Percentiles rank a stretch among this genome's conserved stretches.
Conservation (phyloP, 2,888 invertebrate genomes). For the Aleiodes testaceus region DNA sequence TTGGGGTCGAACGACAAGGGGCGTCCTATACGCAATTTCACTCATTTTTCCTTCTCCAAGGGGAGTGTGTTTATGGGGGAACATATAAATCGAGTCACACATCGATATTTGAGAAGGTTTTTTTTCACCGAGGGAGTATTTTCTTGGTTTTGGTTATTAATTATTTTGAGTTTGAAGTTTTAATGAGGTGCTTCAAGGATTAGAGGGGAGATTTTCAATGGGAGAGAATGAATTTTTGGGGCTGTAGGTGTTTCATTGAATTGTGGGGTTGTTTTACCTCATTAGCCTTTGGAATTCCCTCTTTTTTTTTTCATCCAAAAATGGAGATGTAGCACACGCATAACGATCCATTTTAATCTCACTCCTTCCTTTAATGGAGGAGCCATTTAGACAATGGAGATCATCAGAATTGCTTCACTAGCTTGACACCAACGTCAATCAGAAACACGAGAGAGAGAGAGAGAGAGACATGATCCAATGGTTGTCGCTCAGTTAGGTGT, state of each 20-base stretch:
- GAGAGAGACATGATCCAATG: background rate
- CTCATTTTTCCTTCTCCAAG: conserved; percentile 31
- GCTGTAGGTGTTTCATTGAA: too few relatives aligned
- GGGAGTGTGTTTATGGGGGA: conserved; percentile 15
- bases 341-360: too few relatives aligned
- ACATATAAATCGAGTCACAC: background rate
- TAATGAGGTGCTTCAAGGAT: conserved; percentile 1
- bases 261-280: too few relatives aligned
- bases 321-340: too few relatives aligned
- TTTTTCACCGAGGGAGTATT: background rate
- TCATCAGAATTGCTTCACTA: conserved; percentile 15
- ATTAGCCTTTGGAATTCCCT: too few relatives aligned
- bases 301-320: too few relatives aligned
- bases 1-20: conserved; percentile 32
- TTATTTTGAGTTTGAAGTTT: background rate
- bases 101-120: conserved; percentile 17
- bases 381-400: background rate
- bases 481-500: conserved; percentile 7
- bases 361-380: too few relatives aligned
- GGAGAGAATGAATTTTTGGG: too few relatives aligned
- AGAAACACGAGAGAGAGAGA: background rate
- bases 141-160: background rate
- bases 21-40: conserved; percentile 20
- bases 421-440: conserved; percentile 20
- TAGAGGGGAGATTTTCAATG: background rate